Conservation (phyloP, 2,797 vertebrate species). For the Heliangelus exortis region DNA sequence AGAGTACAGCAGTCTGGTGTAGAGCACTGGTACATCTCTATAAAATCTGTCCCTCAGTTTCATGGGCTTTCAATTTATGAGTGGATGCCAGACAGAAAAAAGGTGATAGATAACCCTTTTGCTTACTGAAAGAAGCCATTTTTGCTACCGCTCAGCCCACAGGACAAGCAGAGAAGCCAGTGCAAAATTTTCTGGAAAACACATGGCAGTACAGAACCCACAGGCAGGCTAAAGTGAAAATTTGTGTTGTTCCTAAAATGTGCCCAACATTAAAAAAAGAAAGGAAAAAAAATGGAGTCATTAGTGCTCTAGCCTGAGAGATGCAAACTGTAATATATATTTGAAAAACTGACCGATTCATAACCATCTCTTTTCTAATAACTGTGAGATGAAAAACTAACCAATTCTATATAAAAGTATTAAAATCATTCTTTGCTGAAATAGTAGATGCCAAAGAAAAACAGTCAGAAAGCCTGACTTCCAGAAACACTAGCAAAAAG, state of each 20-base stretch:
- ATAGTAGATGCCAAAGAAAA: constrained; percentile 40
- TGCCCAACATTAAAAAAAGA: too few species aligned
- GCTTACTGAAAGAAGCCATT: neutral
- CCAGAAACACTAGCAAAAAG: constrained; percentile 31
- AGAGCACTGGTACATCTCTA: neutral
- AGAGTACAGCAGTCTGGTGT: neutral
- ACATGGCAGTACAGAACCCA: neutral
- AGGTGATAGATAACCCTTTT: neutral
- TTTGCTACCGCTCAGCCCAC: neutral
- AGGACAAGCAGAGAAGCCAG: neutral
- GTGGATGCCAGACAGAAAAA: neutral
- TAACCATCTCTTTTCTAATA: neutral
- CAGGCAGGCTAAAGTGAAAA: neutral
- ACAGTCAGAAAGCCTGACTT: constrained; percentile 51
- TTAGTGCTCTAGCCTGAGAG: neutral
- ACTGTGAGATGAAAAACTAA: constrained; percentile 25
- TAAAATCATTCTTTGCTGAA: constrained; percentile 23
- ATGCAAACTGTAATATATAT: neutral
- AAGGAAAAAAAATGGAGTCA: neutral
- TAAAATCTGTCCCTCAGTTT: neutral
- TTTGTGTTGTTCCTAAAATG: neutral
- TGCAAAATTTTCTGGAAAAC: neutral
- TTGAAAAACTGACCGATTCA: constrained; percentile 1
- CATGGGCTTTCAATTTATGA: neutral
- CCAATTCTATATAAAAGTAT: constrained; percentile 15